These are phyloP conservation scores for Spheniscus mendiculus DNA, from an alignment of 2,113 vertebrate species.

Conservation along the genomic window DNA sequence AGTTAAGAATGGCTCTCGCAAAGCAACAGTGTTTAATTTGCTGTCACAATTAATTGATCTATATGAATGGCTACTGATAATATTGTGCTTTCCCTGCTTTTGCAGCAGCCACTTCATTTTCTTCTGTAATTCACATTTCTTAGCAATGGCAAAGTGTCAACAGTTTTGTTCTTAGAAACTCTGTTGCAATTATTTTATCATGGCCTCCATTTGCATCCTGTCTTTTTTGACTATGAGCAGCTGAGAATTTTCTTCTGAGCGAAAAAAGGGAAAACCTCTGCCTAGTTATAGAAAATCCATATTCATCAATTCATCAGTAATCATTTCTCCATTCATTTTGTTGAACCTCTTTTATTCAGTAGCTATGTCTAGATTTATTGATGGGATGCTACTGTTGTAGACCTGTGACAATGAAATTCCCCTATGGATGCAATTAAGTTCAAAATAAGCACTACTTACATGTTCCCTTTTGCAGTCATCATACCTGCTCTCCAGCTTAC, in stretches of 20 bases:
- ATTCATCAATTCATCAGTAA: background rate
- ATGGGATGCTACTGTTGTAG: background rate
- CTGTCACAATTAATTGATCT: constrained; percentile 4
- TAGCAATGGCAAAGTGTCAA: background rate
- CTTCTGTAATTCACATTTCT: background rate
- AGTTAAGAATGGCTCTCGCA: background rate
- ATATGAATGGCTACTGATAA: background rate
- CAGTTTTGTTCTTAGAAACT: background rate
- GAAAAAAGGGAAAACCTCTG: background rate
- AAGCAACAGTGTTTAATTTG: background rate
- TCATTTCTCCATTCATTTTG: background rate
- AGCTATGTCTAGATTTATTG: background rate
- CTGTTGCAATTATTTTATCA: background rate
- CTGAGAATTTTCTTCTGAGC: background rate
- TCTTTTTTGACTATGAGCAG: background rate
- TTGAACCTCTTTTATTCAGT: background rate
- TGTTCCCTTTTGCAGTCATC: background rate
- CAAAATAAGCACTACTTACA: background rate
- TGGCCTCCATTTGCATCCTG: background rate
- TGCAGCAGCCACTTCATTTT: background rate
- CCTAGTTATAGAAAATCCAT: background rate
- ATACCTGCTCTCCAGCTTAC: background rate
- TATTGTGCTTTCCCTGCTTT: background rate
- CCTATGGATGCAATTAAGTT: background rate
- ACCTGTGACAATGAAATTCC: background rate